phyloP scores from a whole-genome alignment of 1,140 invertebrate species.

The Yoshiicerus persimilis region DNA sequence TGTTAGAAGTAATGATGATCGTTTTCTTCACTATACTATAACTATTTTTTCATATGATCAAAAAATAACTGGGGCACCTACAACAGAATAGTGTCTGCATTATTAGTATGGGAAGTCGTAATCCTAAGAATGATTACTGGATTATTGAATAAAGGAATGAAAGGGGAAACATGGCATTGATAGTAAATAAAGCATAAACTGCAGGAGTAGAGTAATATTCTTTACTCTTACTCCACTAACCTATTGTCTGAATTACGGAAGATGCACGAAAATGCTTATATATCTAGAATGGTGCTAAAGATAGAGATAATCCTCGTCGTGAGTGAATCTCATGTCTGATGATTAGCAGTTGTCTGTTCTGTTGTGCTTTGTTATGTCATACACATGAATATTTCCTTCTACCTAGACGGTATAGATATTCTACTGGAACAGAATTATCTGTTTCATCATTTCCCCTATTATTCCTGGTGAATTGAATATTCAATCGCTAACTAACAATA shows the following conservation, averaged over 20 bases:
- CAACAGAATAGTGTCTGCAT: too few relatives aligned
- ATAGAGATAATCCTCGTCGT: not conserved
- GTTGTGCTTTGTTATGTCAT: not conserved
- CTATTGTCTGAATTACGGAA: not conserved
- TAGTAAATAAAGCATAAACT: not conserved
- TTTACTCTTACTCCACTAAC: not conserved
- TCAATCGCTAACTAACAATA: not conserved
- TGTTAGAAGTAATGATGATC: not conserved
- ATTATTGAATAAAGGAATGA: not conserved
- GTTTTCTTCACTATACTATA: not conserved
- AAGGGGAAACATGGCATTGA: not conserved
- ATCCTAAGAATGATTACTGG: not conserved
- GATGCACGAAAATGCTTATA: not conserved
- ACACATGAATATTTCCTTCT: not conserved
- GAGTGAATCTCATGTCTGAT: slow-evolving; percentile 1
- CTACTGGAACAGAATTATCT: not conserved
- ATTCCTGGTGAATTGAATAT: not conserved
- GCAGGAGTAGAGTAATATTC: not conserved
- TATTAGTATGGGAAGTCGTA: not conserved
- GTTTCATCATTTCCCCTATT: not conserved
- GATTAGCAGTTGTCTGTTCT: not conserved
- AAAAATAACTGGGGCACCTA: not conserved
- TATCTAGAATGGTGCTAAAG: not conserved
- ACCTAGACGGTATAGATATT: not conserved
- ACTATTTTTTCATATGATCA: not conserved